phyloP scores from a whole-genome alignment of 2,113 vertebrate genomes.

The Globicephala melas region DNA sequence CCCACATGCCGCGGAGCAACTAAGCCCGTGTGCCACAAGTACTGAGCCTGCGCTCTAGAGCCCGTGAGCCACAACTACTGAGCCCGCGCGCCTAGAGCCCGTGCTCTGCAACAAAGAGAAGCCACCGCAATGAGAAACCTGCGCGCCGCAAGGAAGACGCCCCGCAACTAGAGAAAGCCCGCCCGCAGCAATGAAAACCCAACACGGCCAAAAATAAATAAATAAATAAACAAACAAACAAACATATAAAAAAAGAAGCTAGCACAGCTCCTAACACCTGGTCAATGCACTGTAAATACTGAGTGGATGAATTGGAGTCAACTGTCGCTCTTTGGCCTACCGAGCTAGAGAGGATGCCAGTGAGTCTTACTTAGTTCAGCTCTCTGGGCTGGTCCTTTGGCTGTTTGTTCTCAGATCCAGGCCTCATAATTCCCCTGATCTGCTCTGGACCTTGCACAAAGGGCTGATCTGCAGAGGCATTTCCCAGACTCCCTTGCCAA shows the following conservation, averaged over 20 bases:
- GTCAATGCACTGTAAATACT: neutral
- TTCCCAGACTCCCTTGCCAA: neutral
- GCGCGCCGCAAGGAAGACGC: too few relatives aligned
- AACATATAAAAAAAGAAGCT: neutral
- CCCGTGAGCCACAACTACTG: too few relatives aligned
- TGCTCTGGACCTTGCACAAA: neutral
- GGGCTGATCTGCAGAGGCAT: neutral
- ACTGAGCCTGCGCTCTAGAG: too few relatives aligned
- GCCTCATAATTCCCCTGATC: neutral
- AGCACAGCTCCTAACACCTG: neutral
- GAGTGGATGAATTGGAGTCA: neutral
- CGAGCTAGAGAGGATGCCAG: neutral
- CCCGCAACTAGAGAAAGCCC: too few relatives aligned
- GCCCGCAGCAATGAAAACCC: too few relatives aligned
- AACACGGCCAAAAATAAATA: too few relatives aligned
- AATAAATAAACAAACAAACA: too few relatives aligned
- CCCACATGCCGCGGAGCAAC: too few relatives aligned
- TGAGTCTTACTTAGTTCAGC: neutral
- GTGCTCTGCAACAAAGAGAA: fast-evolving
- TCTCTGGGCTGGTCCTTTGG: neutral
- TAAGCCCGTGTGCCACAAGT: too few relatives aligned
- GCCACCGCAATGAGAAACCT: too few relatives aligned
- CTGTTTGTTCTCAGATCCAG: neutral
- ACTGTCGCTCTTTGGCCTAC: neutral
- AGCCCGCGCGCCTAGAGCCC: too few relatives aligned